phyloP scores from a whole-genome alignment of 2,113 vertebrate genomes.

The Rhea americana region DNA sequence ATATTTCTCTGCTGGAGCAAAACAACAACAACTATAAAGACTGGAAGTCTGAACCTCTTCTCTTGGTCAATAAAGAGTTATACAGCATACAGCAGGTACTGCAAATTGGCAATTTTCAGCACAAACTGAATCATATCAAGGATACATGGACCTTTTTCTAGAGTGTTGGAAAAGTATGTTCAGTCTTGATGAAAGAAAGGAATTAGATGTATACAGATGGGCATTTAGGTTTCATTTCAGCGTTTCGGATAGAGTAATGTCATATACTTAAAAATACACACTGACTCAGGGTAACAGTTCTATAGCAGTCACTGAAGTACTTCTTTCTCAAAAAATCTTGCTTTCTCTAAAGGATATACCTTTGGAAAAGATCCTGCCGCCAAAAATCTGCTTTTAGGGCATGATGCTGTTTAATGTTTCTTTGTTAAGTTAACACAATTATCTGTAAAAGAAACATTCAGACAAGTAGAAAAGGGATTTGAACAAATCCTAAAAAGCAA shows the following conservation, averaged over 20 bases:
- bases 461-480: neutral
- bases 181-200: neutral
- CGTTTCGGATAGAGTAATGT: neutral
- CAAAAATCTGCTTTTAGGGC: neutral
- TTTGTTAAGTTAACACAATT: neutral
- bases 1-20: too few relatives aligned
- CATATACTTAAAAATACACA: neutral
- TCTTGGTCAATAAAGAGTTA: neutral
- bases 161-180: neutral
- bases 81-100: neutral
- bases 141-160: neutral
- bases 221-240: neutral
- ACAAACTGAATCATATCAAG: neutral
- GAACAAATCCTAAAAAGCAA: neutral
- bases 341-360: neutral
- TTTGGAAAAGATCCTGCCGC: neutral
- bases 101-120: neutral
- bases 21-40: too few relatives aligned
- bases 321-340: neutral
- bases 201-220: neutral
- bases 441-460: neutral
- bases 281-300: neutral
- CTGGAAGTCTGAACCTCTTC: neutral
- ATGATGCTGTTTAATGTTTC: neutral
- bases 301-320: neutral